Base-by-base conservation (phyloP, 1,140 invertebrate species). In the Achatina immaculata region DNA sequence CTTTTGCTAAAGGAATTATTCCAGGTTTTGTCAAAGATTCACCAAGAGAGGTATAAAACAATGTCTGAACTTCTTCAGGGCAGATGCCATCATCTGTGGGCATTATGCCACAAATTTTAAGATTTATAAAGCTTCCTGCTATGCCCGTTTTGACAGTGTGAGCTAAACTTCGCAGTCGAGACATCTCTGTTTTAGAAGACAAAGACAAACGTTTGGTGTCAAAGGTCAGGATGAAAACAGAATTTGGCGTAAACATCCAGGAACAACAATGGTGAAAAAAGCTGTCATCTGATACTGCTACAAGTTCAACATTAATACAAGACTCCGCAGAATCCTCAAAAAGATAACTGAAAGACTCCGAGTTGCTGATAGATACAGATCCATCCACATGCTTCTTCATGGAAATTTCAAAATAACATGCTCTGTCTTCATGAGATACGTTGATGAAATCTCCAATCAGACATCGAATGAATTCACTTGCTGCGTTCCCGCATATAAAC, bases 251-350 rank as follows among this genome's bases (percentile, higher is more conserved):
- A 31, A 78, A 78, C 65, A 78, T 78, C 76, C 76, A 78, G 14
- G 43, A 34, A 68, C 76, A 78, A 55, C 76, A 78, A 31, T 66
- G 76, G 62, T 78, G 76, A 48, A 78, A 78, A 68, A 78, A 78
- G 31, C n/a, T 68, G 28, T 78, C 62, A 36, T 68, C 65, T 34
- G 62, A 36, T 1, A 78, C 76, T 43, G 58, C 42, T 9, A 78
- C 28, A 31, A 78, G n/a, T 24, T 78, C 38, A 28, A 78, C 42
- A 24, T 78, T 78, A 62, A 78, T 68, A 24, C 76, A 68, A 11
- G 36, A 24, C 11, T 66, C 58, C 11, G 36, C 28, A 24, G 38
- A 43, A 9, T 78, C 24, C 9, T 43, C 19, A 28, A 78, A n/a
- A 2, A 78, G 24, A 48, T 68, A 78, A 38, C 34, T 66, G 62